Evolutionary conservation across 2,113 vertebrate species (phyloP).

Genomic region (Leuciscus idus): DNA sequence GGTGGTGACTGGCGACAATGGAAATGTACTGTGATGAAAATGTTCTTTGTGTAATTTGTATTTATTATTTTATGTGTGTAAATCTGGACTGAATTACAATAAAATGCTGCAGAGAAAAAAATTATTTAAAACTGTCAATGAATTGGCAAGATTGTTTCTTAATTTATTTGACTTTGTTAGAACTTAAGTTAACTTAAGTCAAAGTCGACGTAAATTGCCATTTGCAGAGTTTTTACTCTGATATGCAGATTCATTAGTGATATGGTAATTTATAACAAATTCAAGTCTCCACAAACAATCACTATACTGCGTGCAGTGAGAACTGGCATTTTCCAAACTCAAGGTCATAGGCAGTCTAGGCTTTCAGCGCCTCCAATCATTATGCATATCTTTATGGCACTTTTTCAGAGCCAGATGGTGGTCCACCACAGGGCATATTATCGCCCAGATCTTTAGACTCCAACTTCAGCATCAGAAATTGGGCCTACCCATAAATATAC

Average conservation of each 20-base stretch:
- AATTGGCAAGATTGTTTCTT: neutral
- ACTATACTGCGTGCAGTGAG: neutral
- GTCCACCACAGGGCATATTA: conserved; percentile 19
- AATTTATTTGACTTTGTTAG: neutral
- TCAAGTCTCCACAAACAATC: neutral
- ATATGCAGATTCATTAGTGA: too few relatives aligned
- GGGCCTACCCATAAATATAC: conserved; percentile 23
- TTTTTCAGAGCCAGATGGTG: conserved; percentile 43
- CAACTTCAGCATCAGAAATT: conserved; percentile 68
- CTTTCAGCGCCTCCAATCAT: conserved; percentile 62
- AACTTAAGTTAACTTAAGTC: neutral
- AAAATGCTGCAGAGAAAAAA: conserved; percentile 43
- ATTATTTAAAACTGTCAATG: neutral
- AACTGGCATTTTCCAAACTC: neutral
- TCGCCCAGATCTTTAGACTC: conserved; percentile 53
- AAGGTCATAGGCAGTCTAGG: conserved; percentile 62
- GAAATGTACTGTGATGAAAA: conserved; percentile 62
- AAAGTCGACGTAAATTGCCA: neutral
- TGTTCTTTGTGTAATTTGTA: conserved; percentile 67
- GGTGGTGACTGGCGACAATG: conserved; percentile 50
- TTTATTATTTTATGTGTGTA: conserved; percentile 71
- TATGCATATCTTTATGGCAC: conserved; percentile 61
- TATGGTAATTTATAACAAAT: too few relatives aligned
- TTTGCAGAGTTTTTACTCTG: neutral
- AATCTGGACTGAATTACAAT: conserved; percentile 55